Base-by-base conservation (phyloP, 2,113 vertebrate genomes). In the Tachysurus fulvidraco region DNA sequence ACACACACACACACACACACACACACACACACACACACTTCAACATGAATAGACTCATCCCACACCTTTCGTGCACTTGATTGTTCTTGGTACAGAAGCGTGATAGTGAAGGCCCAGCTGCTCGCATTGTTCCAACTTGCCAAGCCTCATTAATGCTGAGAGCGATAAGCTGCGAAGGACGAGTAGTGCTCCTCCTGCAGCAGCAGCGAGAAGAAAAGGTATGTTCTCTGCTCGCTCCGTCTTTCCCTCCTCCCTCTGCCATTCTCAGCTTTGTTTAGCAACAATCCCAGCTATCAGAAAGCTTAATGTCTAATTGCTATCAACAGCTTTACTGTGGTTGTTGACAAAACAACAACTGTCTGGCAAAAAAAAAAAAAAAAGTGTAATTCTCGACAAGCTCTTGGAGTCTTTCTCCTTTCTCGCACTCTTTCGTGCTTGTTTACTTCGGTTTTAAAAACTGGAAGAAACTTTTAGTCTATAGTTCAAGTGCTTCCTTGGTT, bases 91-190 rank as follows among this genome's bases (percentile, higher is more conserved):
- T 88, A 85, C 74, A 79, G 89, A 88, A 85, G 88, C 82, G 89
- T 93, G 93, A 93, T 93, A 93, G 90, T 65, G 50, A 84, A 90
- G 90, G 87, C 78, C 92, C 95, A 94, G 94, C 95, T 96, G 95
- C 93, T 92, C 90, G 91, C 93, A 93, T 90, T 95, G 94, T 94
- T 93, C 93, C 91, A 92, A 93, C 94, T 95, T 90, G 95, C 94
- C 92, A 94, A 94, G 94, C 90, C 92, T 96, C 93, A 94, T 95
- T 95, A 94, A 94, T 90, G 90, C 92, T 94, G 92, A 93, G 94
- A 94, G 93, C 12, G 85, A 95, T 95, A 96, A 93, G 92, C 92
- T 95, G 90, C 90, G 92, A 95, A 95, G 94, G 95, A 96, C 95
- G 96, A 95, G 94, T 93, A 94, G 92, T 88, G 90, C 89, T 94